phyloP scores from a whole-genome alignment of 2,888 invertebrate genomes.

The Ormyrus labotus region DNA sequence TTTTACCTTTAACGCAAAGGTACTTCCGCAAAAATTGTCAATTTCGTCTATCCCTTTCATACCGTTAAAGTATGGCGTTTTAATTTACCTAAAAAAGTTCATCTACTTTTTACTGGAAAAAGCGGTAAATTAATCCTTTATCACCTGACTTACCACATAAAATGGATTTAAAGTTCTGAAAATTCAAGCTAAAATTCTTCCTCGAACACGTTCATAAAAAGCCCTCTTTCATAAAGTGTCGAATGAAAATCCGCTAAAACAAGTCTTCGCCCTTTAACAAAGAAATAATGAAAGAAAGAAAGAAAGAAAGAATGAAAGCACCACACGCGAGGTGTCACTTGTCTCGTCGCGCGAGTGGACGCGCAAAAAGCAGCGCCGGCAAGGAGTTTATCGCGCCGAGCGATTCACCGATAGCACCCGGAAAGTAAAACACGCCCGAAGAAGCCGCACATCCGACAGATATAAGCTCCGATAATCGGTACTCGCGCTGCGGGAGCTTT shows the following conservation, averaged over 20 bases:
- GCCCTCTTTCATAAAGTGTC: conserved; percentile 1
- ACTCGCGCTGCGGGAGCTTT: conserved; percentile 11
- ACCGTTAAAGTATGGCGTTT: background rate
- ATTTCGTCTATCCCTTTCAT: background rate
- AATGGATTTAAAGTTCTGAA: too few relatives aligned
- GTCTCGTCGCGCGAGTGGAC: too few relatives aligned
- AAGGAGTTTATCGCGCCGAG: conserved; percentile 14
- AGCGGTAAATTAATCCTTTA: too few relatives aligned
- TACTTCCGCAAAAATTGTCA: background rate
- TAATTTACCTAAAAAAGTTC: background rate
- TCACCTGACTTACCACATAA: too few relatives aligned
- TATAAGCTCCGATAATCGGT: conserved; percentile 49
- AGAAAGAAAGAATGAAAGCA: background rate
- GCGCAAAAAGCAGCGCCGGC: too few relatives aligned
- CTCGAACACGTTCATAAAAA: background rate
- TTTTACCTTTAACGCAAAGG: background rate
- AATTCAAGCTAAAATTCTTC: too few relatives aligned
- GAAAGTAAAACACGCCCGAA: conserved; percentile 29
- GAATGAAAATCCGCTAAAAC: background rate
- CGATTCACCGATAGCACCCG: conserved; percentile 19
- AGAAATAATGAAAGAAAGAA: background rate
- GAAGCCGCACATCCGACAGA: conserved; percentile 50
- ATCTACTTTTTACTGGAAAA: too few relatives aligned
- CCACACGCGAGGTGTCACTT: too few relatives aligned
- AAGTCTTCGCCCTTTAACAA: too few relatives aligned